Evolutionary conservation across 2,797 vertebrate genomes (phyloP).

Genomic region (Triplophysa yarkandensis): DNA sequence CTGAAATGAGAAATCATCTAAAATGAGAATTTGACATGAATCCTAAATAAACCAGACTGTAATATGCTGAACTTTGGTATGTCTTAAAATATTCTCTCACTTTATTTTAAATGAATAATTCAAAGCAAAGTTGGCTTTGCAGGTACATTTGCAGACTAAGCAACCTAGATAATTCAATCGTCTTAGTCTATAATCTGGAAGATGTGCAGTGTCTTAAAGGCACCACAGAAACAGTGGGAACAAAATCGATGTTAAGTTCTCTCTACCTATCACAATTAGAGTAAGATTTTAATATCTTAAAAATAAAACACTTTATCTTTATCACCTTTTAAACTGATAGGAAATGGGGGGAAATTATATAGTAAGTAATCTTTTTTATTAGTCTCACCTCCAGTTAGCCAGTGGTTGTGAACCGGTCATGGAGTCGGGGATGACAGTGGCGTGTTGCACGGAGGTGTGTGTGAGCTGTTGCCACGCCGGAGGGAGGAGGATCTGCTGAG

Average conservation of each 20-base stretch:
- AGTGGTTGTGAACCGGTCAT: constrained; percentile 92
- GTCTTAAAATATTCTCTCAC: constrained; percentile 49
- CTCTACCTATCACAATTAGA: too few species aligned
- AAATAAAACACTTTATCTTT: background rate
- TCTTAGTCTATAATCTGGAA: constrained; percentile 46
- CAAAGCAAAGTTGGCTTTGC: constrained; percentile 39
- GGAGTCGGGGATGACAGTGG: constrained; percentile 92
- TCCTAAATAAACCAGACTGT: constrained; percentile 36
- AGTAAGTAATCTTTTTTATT: background rate
- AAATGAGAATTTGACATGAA: constrained; percentile 43
- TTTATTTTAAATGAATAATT: constrained; percentile 50
- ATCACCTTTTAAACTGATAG: background rate
- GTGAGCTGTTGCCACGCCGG: constrained; percentile 98
- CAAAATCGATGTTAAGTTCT: too few species aligned
- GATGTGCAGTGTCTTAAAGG: constrained; percentile 8
- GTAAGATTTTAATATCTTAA: background rate
- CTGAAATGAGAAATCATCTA: constrained; percentile 26
- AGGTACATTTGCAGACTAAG: constrained; percentile 49
- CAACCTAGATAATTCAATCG: constrained; percentile 47
- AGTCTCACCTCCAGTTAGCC: constrained; percentile 92
- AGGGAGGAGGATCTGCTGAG: constrained; percentile 97
- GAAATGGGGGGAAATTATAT: background rate
- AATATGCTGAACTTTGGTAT: constrained; percentile 29
- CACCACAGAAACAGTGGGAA: too few species aligned
- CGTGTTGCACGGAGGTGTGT: constrained; percentile 95